A percentile compares a stretch with the other conserved stretches of the same genome.
Evolutionary conservation across 1,140 invertebrate species (phyloP).

Genomic region (Ericerus pela): DNA sequence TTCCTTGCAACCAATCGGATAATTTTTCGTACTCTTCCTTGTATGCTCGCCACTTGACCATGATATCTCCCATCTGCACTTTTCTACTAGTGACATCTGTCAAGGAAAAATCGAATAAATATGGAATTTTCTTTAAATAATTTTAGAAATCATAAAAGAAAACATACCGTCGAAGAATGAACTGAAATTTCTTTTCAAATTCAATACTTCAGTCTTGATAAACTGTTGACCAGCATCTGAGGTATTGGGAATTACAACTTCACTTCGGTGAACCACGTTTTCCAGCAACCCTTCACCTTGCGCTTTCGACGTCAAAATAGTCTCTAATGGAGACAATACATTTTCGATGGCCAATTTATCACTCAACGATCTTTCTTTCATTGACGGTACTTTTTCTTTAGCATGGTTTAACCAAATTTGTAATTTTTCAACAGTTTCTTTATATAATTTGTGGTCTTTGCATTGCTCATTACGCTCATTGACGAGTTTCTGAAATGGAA

Average conservation of each 20-base stretch:
- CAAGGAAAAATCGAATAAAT: conserved; percentile 19
- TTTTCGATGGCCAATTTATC: conserved; percentile 79
- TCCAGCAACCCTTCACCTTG: conserved; percentile 78
- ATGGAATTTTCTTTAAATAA: not conserved
- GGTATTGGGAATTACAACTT: conserved; percentile 69
- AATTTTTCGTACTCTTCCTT: conserved; percentile 83
- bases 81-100: conserved; percentile 69
- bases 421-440: conserved; percentile 77
- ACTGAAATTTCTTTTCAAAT: conserved; percentile 68
- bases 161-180: conserved; percentile 50
- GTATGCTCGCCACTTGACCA: conserved; percentile 72
- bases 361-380: conserved; percentile 66
- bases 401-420: conserved; percentile 68
- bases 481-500: conserved; percentile 48
- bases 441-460: conserved; percentile 71
- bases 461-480: conserved; percentile 69
- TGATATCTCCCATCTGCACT: conserved; percentile 61
- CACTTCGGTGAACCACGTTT: conserved; percentile 66
- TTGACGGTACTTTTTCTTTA: conserved; percentile 71
- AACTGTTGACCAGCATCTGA: conserved; percentile 59
- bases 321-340: conserved; percentile 68
- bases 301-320: conserved; percentile 72
- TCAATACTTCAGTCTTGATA: conserved; percentile 69
- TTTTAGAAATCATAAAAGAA: not conserved
- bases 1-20: conserved; percentile 86